Evolutionary conservation across 2,888 invertebrate genomes (phyloP).

Genomic region (Cryptocephalus moraei): DNA sequence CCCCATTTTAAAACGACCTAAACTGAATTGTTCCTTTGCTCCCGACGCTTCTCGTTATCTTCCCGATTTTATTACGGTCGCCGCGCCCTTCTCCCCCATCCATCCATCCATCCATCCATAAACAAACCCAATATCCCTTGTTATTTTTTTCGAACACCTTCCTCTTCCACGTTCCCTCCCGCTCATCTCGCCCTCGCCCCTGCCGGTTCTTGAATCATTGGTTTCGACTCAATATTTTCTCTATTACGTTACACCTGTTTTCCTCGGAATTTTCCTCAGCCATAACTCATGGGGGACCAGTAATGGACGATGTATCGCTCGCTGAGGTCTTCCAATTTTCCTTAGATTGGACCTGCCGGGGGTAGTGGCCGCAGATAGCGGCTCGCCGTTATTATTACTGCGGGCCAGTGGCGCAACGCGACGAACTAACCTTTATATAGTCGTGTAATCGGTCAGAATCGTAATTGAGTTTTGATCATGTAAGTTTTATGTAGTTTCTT

Average conservation of each 20-base stretch:
- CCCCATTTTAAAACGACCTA: too few relatives aligned
- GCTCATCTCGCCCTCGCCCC: constrained; percentile 6
- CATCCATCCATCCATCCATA: too few relatives aligned
- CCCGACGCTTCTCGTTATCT: too few relatives aligned
- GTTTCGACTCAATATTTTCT: constrained; percentile 13
- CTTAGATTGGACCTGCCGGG: constrained; percentile 1
- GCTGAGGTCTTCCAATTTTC: constrained; percentile 9
- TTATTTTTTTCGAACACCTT: constrained; percentile 3
- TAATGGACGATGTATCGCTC: constrained; percentile 12
- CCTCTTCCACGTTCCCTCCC: constrained; percentile 2
- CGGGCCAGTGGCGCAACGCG: not conserved
- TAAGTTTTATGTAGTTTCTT: too few relatives aligned
- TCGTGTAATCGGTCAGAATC: too few relatives aligned
- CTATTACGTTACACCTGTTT: constrained; percentile 14
- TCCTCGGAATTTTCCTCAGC: constrained; percentile 6
- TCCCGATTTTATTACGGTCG: too few relatives aligned
- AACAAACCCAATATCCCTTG: not conserved
- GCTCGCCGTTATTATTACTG: not conserved
- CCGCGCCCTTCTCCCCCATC: too few relatives aligned
- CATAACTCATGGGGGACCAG: constrained; percentile 9
- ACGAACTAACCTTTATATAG: too few relatives aligned
- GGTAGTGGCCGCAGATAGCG: not conserved
- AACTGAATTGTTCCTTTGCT: too few relatives aligned
- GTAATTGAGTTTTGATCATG: too few relatives aligned
- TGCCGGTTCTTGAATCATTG: constrained; percentile 7